Percentiles rank a stretch among this genome's conserved stretches.
Evolutionary conservation across 2,797 vertebrate species (phyloP).

Genomic region (Acanthurus leucopareius): DNA sequence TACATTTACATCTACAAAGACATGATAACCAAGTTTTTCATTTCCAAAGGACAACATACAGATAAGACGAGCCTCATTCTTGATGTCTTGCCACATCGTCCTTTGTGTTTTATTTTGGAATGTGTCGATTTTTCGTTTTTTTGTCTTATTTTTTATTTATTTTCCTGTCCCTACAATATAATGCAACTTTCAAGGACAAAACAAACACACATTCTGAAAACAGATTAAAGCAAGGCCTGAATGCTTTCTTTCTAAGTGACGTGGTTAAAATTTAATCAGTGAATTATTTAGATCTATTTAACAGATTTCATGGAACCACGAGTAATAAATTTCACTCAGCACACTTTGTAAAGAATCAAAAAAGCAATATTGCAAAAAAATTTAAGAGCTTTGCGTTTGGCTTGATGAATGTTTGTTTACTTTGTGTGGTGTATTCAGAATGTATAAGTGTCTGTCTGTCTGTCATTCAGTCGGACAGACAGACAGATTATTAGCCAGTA

Average conservation of each 20-base stretch:
- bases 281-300: conserved; percentile 26
- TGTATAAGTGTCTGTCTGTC: too few species aligned
- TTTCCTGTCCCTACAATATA: conserved; percentile 12
- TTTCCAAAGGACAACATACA: conserved; percentile 16
- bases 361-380: not conserved
- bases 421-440: too few species aligned
- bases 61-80: conserved; percentile 2
- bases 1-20: not conserved
- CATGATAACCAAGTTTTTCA: conserved; percentile 18
- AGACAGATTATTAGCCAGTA: too few species aligned
- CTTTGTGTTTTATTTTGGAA: not conserved
- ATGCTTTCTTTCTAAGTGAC: not conserved
- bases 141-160: not conserved
- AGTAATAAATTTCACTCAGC: not conserved
- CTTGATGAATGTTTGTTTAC: not conserved
- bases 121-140: conserved; percentile 1
- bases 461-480: too few species aligned
- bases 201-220: conserved; percentile 12
- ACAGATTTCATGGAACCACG: conserved; percentile 15
- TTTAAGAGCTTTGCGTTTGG: not conserved
- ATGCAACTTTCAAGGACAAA: conserved; percentile 46
- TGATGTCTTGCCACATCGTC: conserved; percentile 8
- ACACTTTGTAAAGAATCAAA: not conserved
- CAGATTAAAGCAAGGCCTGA: conserved; percentile 14
- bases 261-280: conserved; percentile 19